These are phyloP conservation scores for Alces alces DNA, from an alignment of 2,113 vertebrate genomes.

Conservation along the genomic window DNA sequence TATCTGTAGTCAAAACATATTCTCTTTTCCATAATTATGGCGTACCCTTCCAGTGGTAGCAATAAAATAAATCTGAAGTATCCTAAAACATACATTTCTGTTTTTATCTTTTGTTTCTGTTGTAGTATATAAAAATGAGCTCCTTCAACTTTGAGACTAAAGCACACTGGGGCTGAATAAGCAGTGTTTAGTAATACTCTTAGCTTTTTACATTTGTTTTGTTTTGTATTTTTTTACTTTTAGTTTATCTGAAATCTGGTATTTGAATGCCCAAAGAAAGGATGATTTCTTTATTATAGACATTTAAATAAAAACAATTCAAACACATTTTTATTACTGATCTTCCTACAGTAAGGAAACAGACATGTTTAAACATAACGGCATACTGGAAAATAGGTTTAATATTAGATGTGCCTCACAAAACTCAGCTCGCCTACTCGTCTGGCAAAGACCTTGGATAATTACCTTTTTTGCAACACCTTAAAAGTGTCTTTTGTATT, in stretches of 20 bases:
- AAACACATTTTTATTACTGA: background rate
- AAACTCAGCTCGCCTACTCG: background rate
- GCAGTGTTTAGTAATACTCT: background rate
- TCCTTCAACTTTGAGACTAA: background rate
- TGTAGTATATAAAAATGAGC: background rate
- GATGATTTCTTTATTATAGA: background rate
- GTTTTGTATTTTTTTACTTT: background rate
- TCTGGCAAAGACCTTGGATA: background rate
- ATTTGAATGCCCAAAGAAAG: constrained; percentile 2
- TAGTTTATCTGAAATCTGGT: background rate
- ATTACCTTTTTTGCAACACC: background rate
- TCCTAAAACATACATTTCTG: background rate
- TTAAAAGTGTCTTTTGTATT: background rate
- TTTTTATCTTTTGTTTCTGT: background rate
- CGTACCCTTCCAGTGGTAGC: background rate
- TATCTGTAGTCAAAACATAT: background rate
- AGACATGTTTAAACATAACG: background rate
- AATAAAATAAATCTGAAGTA: background rate
- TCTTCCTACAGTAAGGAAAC: background rate
- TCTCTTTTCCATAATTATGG: background rate
- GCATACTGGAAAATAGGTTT: background rate
- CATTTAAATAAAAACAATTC: background rate
- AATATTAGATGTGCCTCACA: background rate
- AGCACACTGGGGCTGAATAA: background rate
- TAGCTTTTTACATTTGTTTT: background rate